Evolutionary conservation across 1,140 invertebrate species (phyloP).

Genomic region (Stenopsyche tienmushanensis): DNA sequence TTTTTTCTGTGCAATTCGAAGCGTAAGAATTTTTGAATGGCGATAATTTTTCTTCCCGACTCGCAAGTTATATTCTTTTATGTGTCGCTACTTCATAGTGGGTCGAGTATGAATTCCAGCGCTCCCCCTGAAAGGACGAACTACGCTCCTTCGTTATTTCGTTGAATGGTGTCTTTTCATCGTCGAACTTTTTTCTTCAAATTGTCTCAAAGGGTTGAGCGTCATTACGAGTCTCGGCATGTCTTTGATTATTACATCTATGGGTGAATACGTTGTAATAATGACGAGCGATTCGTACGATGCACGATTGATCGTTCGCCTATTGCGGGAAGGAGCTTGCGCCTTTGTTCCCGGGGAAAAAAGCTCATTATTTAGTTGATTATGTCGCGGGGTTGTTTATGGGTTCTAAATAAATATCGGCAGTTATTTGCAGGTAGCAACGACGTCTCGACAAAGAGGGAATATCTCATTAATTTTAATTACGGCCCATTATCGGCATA

Average conservation of each 20-base stretch:
- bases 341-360: too few species aligned
- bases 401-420: not conserved
- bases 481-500: constrained; percentile 20
- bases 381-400: not conserved
- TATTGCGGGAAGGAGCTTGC: too few species aligned
- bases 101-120: too few species aligned
- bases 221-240: constrained; percentile 16
- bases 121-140: not conserved
- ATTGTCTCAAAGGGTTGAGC: constrained; percentile 25
- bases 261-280: constrained; percentile 18
- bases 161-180: constrained; percentile 9
- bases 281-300: not conserved
- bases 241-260: constrained; percentile 26
- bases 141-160: constrained; percentile 6
- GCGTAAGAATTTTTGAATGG: too few species aligned
- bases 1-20: too few species aligned
- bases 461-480: constrained; percentile 25
- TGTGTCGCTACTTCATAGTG: too few species aligned
- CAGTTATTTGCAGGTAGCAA: not conserved
- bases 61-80: too few species aligned
- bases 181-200: constrained; percentile 1
- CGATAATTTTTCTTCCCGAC: too few species aligned
- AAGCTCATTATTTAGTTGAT: too few species aligned
- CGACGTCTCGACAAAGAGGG: constrained; percentile 5
- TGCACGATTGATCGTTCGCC: not conserved